Evolutionary conservation across 2,113 vertebrate species (phyloP).

Genomic region (Martes martes): DNA sequence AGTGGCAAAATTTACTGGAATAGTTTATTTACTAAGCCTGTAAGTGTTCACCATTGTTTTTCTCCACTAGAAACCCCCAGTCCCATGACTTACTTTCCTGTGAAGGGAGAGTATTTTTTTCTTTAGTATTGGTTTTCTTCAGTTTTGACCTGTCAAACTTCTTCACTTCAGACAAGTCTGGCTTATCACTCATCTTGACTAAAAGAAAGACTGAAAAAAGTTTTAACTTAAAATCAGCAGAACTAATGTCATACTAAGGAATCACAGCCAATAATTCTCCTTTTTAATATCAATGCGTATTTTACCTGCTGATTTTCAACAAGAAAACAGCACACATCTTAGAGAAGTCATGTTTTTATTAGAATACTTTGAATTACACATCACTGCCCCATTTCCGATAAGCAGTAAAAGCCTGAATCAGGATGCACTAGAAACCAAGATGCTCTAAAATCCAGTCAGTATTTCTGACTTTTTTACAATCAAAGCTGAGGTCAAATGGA

Average conservation of each 20-base stretch:
- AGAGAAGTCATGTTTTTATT: conserved; percentile 3
- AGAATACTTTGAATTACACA: neutral
- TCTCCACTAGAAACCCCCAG: neutral
- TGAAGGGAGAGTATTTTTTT: conserved; percentile 86
- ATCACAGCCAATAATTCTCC: neutral
- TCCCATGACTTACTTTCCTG: conserved; percentile 80
- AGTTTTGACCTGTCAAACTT: conserved; percentile 86
- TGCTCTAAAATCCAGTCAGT: neutral
- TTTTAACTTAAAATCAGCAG: neutral
- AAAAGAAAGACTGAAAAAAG: neutral
- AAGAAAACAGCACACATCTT: neutral
- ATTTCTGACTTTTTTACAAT: neutral
- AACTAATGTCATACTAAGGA: neutral
- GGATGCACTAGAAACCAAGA: conserved; percentile 16
- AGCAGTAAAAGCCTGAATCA: neutral
- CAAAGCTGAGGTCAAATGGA: conserved; percentile 19
- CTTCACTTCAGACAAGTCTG: conserved; percentile 90
- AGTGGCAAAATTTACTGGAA: conserved; percentile 13
- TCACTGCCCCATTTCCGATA: neutral
- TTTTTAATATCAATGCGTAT: neutral
- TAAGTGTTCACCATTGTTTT: neutral
- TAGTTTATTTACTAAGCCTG: neutral
- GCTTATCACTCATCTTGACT: conserved; percentile 91
- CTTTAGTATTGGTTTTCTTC: conserved; percentile 84
- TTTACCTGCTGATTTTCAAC: conserved; percentile 3